Evolutionary conservation across 2,797 vertebrate genomes (phyloP).

Genomic region (Iguana delicatissima): DNA sequence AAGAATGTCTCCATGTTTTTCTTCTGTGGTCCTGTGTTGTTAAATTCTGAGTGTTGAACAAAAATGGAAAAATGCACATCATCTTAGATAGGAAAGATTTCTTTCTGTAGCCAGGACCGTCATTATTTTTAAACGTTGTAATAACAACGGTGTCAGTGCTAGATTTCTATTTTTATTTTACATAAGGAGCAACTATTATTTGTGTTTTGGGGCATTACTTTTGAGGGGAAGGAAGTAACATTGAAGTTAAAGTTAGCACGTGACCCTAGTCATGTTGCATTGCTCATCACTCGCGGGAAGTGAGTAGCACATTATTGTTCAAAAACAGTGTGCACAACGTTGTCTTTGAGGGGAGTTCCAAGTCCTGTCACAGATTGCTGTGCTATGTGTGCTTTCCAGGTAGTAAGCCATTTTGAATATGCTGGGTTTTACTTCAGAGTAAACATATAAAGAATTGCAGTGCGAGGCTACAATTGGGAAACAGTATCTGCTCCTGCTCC

Average conservation of each 20-base stretch:
- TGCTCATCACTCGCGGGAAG: too few species aligned
- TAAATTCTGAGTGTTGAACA: too few species aligned
- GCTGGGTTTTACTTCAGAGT: not conserved
- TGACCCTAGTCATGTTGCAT: too few species aligned
- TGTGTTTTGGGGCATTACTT: not conserved
- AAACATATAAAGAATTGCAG: not conserved
- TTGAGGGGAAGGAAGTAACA: not conserved
- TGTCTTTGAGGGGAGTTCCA: not conserved
- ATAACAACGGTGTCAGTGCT: too few species aligned
- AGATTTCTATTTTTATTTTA: too few species aligned
- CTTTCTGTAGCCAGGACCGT: too few species aligned
- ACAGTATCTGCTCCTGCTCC: not conserved
- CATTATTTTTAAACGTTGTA: too few species aligned
- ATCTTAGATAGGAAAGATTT: not conserved
- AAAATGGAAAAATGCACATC: too few species aligned
- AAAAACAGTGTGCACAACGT: not conserved
- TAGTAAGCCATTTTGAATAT: not conserved
- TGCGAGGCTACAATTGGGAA: not conserved
- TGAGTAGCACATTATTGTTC: too few species aligned
- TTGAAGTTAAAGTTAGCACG: not conserved
- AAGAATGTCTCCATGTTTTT: too few species aligned
- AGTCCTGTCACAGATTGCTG: too few species aligned
- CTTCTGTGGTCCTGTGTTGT: too few species aligned
- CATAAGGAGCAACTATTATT: not conserved
- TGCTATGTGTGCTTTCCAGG: not conserved